Evolutionary conservation across 2,888 invertebrate genomes (phyloP).

Genomic region (Margaritifera margaritifera): DNA sequence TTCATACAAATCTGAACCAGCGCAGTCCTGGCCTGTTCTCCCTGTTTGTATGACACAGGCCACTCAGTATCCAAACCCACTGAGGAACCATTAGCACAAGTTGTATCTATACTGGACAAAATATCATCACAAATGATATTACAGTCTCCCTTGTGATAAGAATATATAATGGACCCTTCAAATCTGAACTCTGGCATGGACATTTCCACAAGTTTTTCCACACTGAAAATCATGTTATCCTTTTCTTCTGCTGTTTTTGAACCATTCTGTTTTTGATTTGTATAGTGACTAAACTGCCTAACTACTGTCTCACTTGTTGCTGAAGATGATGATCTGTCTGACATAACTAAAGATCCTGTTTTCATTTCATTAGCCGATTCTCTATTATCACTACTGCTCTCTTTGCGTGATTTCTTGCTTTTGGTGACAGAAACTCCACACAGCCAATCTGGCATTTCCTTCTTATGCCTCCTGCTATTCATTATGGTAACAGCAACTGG

Average conservation of each 20-base stretch:
- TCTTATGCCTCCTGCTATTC: constrained; percentile 12
- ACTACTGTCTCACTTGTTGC: neutral
- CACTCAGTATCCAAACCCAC: constrained; percentile 65
- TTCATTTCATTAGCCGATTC: neutral
- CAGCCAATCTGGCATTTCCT: constrained; percentile 31
- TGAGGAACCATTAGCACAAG: constrained; percentile 16
- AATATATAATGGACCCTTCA: constrained; percentile 49
- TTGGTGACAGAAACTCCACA: constrained; percentile 21
- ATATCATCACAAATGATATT: constrained; percentile 59
- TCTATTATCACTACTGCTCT: neutral
- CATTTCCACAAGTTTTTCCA: constrained; percentile 35
- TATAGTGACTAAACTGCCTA: neutral
- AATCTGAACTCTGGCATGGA: constrained; percentile 46
- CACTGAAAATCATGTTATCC: constrained; percentile 3
- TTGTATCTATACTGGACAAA: constrained; percentile 15
- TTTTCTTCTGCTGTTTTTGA: neutral
- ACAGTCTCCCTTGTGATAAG: constrained; percentile 51
- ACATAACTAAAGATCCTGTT: neutral
- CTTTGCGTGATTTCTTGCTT: neutral
- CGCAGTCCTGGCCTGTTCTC: constrained; percentile 51
- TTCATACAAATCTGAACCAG: constrained; percentile 54
- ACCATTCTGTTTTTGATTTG: neutral
- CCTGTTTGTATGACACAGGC: constrained; percentile 56
- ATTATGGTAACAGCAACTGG: no score
- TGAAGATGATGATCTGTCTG: neutral